Conservation (phyloP, 1,140 invertebrate genomes). For the Diachasma alloeum region DNA sequence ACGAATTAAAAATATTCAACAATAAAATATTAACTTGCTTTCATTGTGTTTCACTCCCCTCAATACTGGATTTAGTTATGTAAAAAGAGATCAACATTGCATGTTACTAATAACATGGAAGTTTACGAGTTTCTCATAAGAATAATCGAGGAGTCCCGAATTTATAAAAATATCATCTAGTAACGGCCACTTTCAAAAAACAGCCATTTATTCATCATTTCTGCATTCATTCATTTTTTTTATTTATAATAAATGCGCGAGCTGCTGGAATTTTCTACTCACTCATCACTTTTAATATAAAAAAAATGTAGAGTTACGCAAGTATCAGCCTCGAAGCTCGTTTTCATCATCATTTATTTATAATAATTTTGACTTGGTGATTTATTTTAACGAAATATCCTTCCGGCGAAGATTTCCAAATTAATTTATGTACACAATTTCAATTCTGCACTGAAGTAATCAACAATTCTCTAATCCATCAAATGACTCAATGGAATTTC, state of each 20-base stretch:
- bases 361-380: neutral
- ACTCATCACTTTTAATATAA: neutral
- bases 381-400: neutral
- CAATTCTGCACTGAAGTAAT: neutral
- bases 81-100: constrained; percentile 26
- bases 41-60: neutral
- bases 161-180: constrained; percentile 31
- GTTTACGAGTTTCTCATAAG: constrained; percentile 15
- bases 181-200: constrained; percentile 11
- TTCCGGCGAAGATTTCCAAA: neutral
- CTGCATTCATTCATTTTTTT: neutral
- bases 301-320: constrained; percentile 23
- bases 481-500: too few relatives aligned
- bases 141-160: constrained; percentile 29
- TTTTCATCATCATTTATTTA: constrained; percentile 8
- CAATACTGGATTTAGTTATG: constrained; percentile 1
- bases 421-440: constrained; percentile 4
- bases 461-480: too few relatives aligned
- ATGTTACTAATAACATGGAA: constrained; percentile 12
- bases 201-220: neutral
- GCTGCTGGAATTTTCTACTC: constrained; percentile 10
- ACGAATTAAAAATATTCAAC: constrained; percentile 34
- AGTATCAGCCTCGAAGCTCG: constrained; percentile 29
- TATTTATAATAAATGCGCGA: constrained; percentile 15
- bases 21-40: constrained; percentile 18